Base-by-base conservation (phyloP, 1,140 invertebrate genomes). In the Lucilia cuprina region DNA sequence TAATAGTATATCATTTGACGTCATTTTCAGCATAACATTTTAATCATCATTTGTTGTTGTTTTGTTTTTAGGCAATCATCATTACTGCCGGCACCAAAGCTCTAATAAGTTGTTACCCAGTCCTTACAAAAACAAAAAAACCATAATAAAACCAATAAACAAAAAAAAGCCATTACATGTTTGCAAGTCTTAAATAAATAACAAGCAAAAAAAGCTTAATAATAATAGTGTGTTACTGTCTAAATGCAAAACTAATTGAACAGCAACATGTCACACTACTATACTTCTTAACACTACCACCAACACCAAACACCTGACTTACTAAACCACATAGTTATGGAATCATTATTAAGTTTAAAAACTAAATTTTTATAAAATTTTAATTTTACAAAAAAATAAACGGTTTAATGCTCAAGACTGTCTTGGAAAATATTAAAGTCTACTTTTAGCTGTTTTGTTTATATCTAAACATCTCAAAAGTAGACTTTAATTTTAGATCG, bases 61-160 rank as follows among this genome's bases (percentile, higher is more conserved):
- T 77, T 77, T 34, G 74, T 77, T 47, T 80, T 80, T 80, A 80
- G 41, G 77, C 41, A 49, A 49, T 80, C 77, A 80, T 80, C 77
- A 80, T 49, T 49, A 80, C 47, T 80, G 77, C 77, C 77, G 41
- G 77, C 41, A 80, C 77, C 77, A 80, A 80, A 80, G 14, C 77
- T 80, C 9, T 80, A 80, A 80, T 70, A 70, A 70, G 65, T 70
- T 21, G 65, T 70, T 70, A 21, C 21, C 65, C 65, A 19, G 65
- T 70, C 17, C 65, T 19, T 55, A 55, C 25, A 30, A 30, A 30
- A 30, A n/a, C n/a, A n/a, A n/a, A n/a, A n/a, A n/a, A n/a, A n/a
- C n/a, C n/a, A n/a, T n/a, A n/a, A n/a, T n/a, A 30, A 30, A 30
- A 30, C 1, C 25, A 1, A 30, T 30, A 30, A 30, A 30, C 25